Evolutionary conservation across 1,140 invertebrate genomes (phyloP).

Genomic region (Epicauta chinensis): DNA sequence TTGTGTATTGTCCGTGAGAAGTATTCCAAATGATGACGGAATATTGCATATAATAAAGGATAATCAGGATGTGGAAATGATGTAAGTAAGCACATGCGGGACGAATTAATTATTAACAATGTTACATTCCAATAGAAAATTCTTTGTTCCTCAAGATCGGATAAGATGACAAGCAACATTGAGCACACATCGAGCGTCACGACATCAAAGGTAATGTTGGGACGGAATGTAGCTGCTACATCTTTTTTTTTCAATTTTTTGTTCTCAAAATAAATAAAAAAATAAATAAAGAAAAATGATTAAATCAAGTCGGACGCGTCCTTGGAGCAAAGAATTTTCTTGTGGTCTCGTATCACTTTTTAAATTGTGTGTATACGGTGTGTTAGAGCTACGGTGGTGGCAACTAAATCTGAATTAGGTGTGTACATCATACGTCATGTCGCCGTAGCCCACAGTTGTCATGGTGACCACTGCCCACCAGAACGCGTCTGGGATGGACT

Average conservation of each 20-base stretch:
- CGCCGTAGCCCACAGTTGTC: conserved; percentile 99
- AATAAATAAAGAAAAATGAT: background rate
- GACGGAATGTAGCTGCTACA: conserved; percentile 16
- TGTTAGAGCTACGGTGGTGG: conserved; percentile 33
- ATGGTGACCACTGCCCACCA: conserved; percentile 99
- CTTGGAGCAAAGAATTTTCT: conserved; percentile 42
- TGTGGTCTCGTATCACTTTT: conserved; percentile 18
- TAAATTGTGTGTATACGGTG: conserved; percentile 11
- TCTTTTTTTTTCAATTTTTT: no score
- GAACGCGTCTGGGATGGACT: conserved; percentile 96
- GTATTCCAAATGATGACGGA: no score
- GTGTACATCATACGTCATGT: conserved; percentile 94
- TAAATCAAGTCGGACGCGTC: conserved; percentile 29
- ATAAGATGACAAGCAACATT: conserved; percentile 28
- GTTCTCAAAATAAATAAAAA: no score
- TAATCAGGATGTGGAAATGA: background rate
- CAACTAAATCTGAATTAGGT: conserved; percentile 61
- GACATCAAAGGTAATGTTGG: conserved; percentile 27
- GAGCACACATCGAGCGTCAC: conserved; percentile 31
- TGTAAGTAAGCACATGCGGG: conserved; percentile 15
- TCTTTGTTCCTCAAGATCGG: conserved; percentile 41
- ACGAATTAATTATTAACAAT: background rate
- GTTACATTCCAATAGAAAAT: conserved; percentile 39
- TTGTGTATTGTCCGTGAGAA: no score
- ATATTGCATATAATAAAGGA: background rate